Base-by-base conservation (phyloP, 2,888 invertebrate genomes). In the Drosophila mercatorum region DNA sequence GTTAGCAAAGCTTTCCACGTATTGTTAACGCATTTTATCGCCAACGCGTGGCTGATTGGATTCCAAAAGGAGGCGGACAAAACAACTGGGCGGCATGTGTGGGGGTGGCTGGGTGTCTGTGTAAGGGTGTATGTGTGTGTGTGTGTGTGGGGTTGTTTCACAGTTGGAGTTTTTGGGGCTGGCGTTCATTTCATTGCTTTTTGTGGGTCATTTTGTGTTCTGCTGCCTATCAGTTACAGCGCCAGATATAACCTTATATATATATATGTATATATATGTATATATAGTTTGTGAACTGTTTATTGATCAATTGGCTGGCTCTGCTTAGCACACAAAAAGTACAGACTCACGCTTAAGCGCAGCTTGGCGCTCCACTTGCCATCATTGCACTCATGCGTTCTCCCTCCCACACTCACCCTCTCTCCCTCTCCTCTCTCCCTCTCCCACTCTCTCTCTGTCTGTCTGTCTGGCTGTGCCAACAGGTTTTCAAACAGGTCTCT, bases 21-120 rank as follows among this genome's bases (percentile, higher is more conserved):
- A 85, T 88, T 90, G 84, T 85, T 89, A 90, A 90, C 89, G 90
- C 88, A 89, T 89, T 89, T 90, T 87, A 86, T 89, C 89, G 79
- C 90, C 90, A 84, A 90, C 85, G 89, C 90, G 90, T 90, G 90
- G 89, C 82, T 90, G 85, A 90, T 90, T 89, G 85, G 89, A 90
- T 85, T 89, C 88, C 71, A 85, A 63, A 67, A 62, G 70, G 81
- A 22, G 22, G 78, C 47, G 68, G 73, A 44, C 28, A 61, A 43
- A 60, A 43, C 26, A 58, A 47, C 40, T 36, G 49, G 12, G 73
- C 57, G 46, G 46, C n/a, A 22, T 56, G 28, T 38, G 41, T 10
- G 63, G 38, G 38, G 28, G 57, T 31, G 52, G 38, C 40, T 49
- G 59, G 63, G 44, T 26, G 64, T 22, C 17, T 17, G 17, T 22